Conservation (phyloP, 2,888 invertebrate genomes). For the Macrophya annulata region DNA sequence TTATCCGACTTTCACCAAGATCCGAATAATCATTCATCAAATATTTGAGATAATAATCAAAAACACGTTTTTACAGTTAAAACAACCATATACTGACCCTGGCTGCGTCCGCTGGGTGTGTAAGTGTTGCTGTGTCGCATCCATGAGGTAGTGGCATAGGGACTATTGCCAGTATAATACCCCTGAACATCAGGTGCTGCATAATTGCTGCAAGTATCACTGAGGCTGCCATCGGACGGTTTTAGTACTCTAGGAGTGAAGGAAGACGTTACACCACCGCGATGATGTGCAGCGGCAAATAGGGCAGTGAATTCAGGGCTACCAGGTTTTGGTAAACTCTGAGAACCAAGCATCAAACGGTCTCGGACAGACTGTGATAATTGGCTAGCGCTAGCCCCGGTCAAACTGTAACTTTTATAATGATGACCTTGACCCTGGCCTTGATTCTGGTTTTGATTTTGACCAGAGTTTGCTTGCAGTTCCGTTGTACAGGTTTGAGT, state of each 20-base stretch:
- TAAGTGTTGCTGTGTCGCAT: constrained; percentile 89
- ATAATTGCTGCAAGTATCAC: constrained; percentile 93
- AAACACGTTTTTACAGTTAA: background rate
- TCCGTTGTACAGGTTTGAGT: constrained; percentile 93
- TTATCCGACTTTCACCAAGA: too few species aligned
- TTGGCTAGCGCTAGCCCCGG: constrained; percentile 92
- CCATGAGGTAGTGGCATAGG: constrained; percentile 89
- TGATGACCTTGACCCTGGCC: constrained; percentile 82
- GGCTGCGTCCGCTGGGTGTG: constrained; percentile 76
- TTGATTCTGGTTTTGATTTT: constrained; percentile 66
- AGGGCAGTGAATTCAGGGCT: constrained; percentile 86
- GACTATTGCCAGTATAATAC: constrained; percentile 81
- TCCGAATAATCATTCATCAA: too few species aligned
- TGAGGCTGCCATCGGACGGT: constrained; percentile 89
- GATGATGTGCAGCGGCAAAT: constrained; percentile 80
- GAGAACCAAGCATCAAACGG: constrained; percentile 91
- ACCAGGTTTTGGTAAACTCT: constrained; percentile 91
- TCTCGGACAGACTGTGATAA: constrained; percentile 93
- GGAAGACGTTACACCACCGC: constrained; percentile 73
- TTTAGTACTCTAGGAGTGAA: constrained; percentile 75
- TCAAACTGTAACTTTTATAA: constrained; percentile 92
- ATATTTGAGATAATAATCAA: background rate
- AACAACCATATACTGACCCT: constrained; percentile 66
- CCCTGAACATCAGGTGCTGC: constrained; percentile 81
- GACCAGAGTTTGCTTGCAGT: constrained; percentile 81